Conservation (phyloP, 2,113 vertebrate species). For the Cavia aperea region DNA sequence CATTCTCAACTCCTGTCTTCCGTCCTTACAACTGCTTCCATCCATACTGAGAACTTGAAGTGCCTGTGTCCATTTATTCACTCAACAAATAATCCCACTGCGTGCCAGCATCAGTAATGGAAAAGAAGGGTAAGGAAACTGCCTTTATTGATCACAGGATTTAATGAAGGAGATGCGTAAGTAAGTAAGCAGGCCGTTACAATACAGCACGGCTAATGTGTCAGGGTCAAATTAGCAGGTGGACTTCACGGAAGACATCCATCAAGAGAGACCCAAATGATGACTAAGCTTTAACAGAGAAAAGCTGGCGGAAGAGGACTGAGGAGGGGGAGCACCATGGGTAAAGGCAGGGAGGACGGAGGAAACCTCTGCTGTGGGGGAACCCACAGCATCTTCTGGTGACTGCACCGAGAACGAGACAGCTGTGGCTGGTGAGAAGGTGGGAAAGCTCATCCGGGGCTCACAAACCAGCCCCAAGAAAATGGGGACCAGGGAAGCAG, state of each 20-base stretch:
- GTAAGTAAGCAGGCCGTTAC: background rate
- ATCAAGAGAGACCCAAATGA: background rate
- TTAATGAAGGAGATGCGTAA: background rate
- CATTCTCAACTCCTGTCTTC: background rate
- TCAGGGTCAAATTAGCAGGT: background rate
- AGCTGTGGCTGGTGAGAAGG: background rate
- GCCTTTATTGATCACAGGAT: background rate
- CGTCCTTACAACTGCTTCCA: background rate
- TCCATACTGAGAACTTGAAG: background rate
- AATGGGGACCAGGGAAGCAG: background rate
- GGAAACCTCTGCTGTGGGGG: background rate
- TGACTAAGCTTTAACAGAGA: background rate
- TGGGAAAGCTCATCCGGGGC: background rate
- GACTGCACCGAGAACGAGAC: background rate
- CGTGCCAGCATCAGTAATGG: background rate
- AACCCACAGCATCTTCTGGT: background rate
- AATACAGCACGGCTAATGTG: background rate
- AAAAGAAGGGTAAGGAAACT: background rate
- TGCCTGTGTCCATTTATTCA: background rate
- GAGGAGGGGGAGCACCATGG: background rate
- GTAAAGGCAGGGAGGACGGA: background rate
- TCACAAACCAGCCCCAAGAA: background rate
- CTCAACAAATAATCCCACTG: background rate
- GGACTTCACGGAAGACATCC: background rate
- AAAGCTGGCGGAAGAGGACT: background rate